Evolutionary conservation across 2,113 vertebrate genomes (phyloP).

Genomic region (Oenanthe melanoleuca): DNA sequence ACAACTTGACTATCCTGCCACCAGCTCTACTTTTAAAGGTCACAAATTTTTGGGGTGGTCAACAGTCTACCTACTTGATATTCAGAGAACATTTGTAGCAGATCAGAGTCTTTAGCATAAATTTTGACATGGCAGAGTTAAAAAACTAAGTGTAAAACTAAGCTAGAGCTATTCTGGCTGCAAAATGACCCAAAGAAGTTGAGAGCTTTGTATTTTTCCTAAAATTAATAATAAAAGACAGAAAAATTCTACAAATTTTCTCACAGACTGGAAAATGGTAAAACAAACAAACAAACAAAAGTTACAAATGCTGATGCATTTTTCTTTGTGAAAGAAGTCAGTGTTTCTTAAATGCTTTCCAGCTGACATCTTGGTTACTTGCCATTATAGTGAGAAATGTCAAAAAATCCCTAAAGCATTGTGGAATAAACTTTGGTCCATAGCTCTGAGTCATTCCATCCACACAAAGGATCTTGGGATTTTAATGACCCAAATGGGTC

Average conservation of each 20-base stretch:
- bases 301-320: not conserved
- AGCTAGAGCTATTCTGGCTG: not conserved
- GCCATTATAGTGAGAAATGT: slow-evolving; percentile 14
- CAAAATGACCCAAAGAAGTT: not conserved
- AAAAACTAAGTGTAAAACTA: not conserved
- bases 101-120: not conserved
- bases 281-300: not conserved
- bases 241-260: not conserved
- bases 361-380: not conserved
- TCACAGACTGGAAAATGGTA: not conserved
- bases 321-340: not conserved
- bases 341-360: not conserved
- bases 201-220: not conserved
- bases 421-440: not conserved
- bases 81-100: not conserved
- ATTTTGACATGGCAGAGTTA: not conserved
- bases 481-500: not conserved
- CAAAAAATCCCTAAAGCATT: slow-evolving; percentile 15
- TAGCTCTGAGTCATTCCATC: not conserved
- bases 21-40: not conserved
- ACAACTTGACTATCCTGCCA: not conserved
- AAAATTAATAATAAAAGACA: not conserved
- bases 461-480: not conserved
- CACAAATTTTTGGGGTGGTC: not conserved
- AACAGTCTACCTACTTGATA: not conserved